Evolutionary conservation across 64 coral and sea anemone genomes (phyloP), one percentile per base, ranked within the genome.

Genomic region (Catalaphyllia jardinei): DNA sequence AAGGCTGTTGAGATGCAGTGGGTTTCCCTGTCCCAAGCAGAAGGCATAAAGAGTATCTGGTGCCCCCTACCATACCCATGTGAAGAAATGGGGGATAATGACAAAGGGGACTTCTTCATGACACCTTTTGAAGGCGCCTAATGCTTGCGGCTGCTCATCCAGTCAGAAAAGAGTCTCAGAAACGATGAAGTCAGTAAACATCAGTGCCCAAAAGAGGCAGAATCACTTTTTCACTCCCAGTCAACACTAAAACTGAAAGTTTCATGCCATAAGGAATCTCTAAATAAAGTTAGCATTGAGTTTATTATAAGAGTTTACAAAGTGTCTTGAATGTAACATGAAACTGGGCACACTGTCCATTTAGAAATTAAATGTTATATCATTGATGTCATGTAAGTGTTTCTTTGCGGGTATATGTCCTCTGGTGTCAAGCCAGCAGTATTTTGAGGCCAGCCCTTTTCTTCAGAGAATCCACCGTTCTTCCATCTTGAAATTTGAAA

Each of bases 401-500:
- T 46, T 46, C 7, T 46, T 46, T 5, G 42, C 7, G 42, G 3
- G 42, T 46, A 46, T 46, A 46, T 46, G 42, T 5, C 42, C 5
- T 5, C 1, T 46, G 42, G 42, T 46, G 42, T 46, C 33, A 35
- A 54, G 13, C 52, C 13, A 54, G 52, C 52, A 0, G 52, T 13
- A 54, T 54, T 54, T 54, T 54, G 8, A 54, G 0, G 0, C 52
- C 52, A 54, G 52, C 1, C 52, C 52, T 54, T 54, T 54, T 54
- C 73, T 75, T 75, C 4, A 91, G 75, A 17, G 79, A 91, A 54
- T 91, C 59, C 4, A 78, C 65, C 22, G 63, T 73, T 42, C 89
- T 90, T 69, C 89, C 67, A 20, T 90, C 67, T 59, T 80, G 35
- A 73, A 90, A 90, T 28, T 73, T 72, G 20, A 79, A 83, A 17